Conservation (phyloP, 2,888 invertebrate species). For the Kuschelorhynchus macadamiae region DNA sequence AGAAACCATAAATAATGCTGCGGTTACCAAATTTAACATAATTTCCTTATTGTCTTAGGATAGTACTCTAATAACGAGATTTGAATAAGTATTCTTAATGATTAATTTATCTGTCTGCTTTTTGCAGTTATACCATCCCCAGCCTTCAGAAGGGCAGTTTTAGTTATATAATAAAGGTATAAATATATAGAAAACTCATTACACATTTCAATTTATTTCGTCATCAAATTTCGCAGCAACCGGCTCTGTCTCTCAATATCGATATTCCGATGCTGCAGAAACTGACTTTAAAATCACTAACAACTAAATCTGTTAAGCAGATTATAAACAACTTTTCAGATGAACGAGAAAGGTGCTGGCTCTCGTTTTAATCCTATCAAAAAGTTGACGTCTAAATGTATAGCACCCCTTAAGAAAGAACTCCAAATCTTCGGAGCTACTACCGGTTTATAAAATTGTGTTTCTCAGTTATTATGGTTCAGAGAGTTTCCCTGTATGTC, state of each 20-base stretch:
- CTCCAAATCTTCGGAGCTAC: constrained; percentile 52
- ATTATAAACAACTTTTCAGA: constrained; percentile 49
- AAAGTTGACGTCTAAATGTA: constrained; percentile 58
- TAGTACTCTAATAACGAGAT: too few relatives aligned
- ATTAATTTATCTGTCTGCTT: too few relatives aligned
- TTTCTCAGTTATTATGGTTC: constrained; percentile 54
- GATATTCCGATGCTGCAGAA: constrained; percentile 20
- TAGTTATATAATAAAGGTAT: too few relatives aligned
- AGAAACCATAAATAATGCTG: too few relatives aligned
- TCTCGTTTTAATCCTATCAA: constrained; percentile 61
- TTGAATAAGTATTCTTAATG: too few relatives aligned
- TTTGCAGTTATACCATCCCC: too few relatives aligned
- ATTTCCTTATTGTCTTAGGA: too few relatives aligned
- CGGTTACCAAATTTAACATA: too few relatives aligned
- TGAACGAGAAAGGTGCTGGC: constrained; percentile 50
- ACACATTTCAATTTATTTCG: too few relatives aligned
- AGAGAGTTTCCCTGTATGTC: constrained; percentile 19
- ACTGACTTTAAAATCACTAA: constrained; percentile 44
- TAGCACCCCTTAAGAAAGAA: constrained; percentile 46
- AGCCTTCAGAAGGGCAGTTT: too few relatives aligned
- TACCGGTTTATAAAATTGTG: constrained; percentile 60
- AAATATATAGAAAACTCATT: too few relatives aligned
- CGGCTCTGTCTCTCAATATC: constrained; percentile 29
- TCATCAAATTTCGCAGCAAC: not conserved
- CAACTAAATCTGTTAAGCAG: constrained; percentile 50